Base-by-base conservation (phyloP, 2,888 invertebrate genomes). In the Ferrisia virgata region DNA sequence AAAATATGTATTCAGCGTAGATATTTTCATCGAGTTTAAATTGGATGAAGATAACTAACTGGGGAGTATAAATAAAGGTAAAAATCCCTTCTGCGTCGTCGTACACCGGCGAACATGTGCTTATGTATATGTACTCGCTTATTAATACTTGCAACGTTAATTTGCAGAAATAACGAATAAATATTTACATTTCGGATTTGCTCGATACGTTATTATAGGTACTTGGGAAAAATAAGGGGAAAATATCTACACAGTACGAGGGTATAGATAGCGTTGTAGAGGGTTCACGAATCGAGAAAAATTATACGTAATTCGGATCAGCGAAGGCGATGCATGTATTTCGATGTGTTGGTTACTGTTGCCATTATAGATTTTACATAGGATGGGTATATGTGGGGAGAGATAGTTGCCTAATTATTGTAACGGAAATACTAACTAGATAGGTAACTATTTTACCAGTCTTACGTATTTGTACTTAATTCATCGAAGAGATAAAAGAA, bases 151-250 rank as follows among this genome's bases (percentile, higher is more conserved):
- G 8, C 53, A n/a, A 1, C 36, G 72, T 18, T 76, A 76, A 76
- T 76, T 76, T 76, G 31, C 72, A 76, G 72, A 36, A 76, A 76
- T 76, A 36, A 36, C 72, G 72, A 76, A 76, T 36, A 76, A 76
- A 76, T 76, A 76, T 76, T 76, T 76, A 76, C 72, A 76, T 13
- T 76, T 76, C 72, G 36, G 33, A 36, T 76, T 36, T 36, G 11
- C 18, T 28, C 64, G 28, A 64, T 28, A 15, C 64, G 64, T 28
- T 28, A 28, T 28, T 13, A 28, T 64, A 53, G 9, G 22, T 43
- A 43, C 43, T 15, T n/a, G 43, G n/a, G n/a, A n/a, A n/a, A n/a
- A n/a, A n/a, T n/a, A 8, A 22, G 53, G 53, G 53, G 4, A 9
- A 6, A 53, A 53, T 53, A 53, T 8, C 43, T 43, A 1, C 22